These are phyloP conservation scores for Hypomecis punctinalis DNA, from an alignment of 2,888 invertebrate species.

Conservation along the genomic window DNA sequence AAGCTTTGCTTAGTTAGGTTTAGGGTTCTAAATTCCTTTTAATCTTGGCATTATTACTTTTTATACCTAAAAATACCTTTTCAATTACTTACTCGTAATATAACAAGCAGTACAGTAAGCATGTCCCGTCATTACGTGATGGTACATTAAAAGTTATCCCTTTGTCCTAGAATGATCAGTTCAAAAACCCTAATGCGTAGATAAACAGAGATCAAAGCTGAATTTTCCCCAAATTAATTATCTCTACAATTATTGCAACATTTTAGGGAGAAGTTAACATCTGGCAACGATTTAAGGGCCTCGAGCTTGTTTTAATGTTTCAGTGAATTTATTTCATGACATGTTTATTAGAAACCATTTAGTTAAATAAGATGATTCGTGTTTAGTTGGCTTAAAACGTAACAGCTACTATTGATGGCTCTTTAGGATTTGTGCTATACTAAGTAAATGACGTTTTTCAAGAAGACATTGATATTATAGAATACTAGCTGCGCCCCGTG, in stretches of 20 bases:
- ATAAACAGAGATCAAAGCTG: constrained; percentile 38
- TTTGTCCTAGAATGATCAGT: not conserved
- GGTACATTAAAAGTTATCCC: not conserved
- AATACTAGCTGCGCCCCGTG: too few relatives aligned
- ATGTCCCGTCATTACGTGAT: not conserved
- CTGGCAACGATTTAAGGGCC: constrained; percentile 23
- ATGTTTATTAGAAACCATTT: constrained; percentile 6
- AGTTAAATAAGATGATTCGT: not conserved
- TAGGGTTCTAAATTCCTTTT: too few relatives aligned
- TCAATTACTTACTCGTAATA: too few relatives aligned
- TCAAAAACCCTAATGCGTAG: not conserved
- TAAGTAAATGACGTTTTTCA: too few relatives aligned
- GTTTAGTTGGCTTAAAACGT: not conserved
- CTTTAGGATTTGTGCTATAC: too few relatives aligned
- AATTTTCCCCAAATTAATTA: constrained; percentile 31
- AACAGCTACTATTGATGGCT: too few relatives aligned
- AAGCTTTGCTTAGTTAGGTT: too few relatives aligned
- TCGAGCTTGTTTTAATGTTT: constrained; percentile 31
- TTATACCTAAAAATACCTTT: too few relatives aligned
- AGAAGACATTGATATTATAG: too few relatives aligned
- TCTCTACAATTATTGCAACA: constrained; percentile 39
- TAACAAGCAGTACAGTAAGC: too few relatives aligned
- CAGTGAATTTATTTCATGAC: constrained; percentile 18
- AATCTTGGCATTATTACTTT: too few relatives aligned
- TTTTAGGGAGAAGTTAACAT: constrained; percentile 31